phyloP scores from a whole-genome alignment of 2,797 vertebrate species.

The Epinephelus malabaricus region DNA sequence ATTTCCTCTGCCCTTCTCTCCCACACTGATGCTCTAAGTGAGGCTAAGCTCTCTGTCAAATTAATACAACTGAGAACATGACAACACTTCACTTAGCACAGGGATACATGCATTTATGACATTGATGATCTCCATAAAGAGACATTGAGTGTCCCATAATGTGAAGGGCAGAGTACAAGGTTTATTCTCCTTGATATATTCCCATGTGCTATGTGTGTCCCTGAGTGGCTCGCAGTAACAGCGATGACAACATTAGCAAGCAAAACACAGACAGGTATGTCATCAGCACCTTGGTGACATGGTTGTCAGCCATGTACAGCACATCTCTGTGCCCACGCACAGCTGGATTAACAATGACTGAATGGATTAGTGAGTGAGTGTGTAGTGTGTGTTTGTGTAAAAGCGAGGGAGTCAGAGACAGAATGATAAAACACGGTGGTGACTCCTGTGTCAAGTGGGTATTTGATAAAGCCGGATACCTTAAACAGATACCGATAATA shows the following conservation, averaged over 20 bases:
- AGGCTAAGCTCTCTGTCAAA: constrained; percentile 42
- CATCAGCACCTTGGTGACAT: constrained; percentile 45
- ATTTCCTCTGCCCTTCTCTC: constrained; percentile 8
- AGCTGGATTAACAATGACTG: constrained; percentile 79
- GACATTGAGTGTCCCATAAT: constrained; percentile 26
- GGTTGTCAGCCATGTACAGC: constrained; percentile 57
- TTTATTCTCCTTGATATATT: constrained; percentile 39
- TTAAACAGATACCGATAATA: constrained; percentile 71
- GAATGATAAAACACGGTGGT: constrained; percentile 58
- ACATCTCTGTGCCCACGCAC: constrained; percentile 57
- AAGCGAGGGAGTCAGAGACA: constrained; percentile 39
- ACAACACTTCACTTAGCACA: constrained; percentile 27
- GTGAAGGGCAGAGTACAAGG: constrained; percentile 34
- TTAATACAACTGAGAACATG: constrained; percentile 41
- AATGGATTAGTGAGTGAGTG: constrained; percentile 69
- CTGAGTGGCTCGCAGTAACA: constrained; percentile 1
- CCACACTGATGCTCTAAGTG: constrained; percentile 22
- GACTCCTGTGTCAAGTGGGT: constrained; percentile 71
- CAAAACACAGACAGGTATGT: constrained; percentile 56
- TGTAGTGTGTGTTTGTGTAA: constrained; percentile 18
- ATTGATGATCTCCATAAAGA: constrained; percentile 19
- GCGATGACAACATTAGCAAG: constrained; percentile 17
- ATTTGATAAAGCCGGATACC: constrained; percentile 75
- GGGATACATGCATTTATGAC: constrained; percentile 24
- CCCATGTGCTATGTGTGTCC: constrained; percentile 1